Base-by-base conservation (phyloP, 2,797 vertebrate genomes). In the Chaetophractus vellerosus region DNA sequence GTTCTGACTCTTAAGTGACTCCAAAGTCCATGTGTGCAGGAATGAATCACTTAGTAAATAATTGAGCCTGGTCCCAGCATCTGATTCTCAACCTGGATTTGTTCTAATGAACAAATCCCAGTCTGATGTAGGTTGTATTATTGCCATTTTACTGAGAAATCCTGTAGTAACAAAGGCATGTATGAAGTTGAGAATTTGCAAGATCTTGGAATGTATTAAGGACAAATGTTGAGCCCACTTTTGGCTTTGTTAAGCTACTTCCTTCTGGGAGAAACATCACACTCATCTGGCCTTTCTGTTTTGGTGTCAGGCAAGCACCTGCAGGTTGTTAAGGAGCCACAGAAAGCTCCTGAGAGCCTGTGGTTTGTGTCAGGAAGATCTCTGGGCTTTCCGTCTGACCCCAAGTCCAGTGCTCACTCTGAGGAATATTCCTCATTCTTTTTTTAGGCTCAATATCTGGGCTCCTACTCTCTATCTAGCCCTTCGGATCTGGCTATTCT, bases 21-120 rank as follows among this genome's bases (percentile, higher is more conserved):
- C 48, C 85, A 84, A 94, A 96, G 90, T 91, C 52, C 78, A 52
- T 16, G 38, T 4, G 6, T 26, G 0, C 36, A 48, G 48, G 55
- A 79, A 38, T 79, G 79, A 90, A 48, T 88, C 61, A 78, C 66
- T 82, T 59, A 78, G n/a, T 90, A 79, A 93, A 88, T 90, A 52
- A 92, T 11, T 78, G 57, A 88, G 59, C 50, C 88, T 26, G 18
- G 3, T 80, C 36, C 36, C 26, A n/a, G 45, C 45, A 57, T 48
- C 50, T 28, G 59, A 61, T 88, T 94, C 41, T 93, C 16, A 63
- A 5, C 57, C 50, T 87, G n/a, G 36, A 55, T 78, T 95, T 69
- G 5, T 55, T 94, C 31, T 38, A 41, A n/a, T 75, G 19, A n/a
- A n/a, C 33, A 33, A 76, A 9, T 85, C 61, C 8, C 28, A n/a